Evolutionary conservation across 2,888 invertebrate species (phyloP).

Genomic region (Plebejus anna): DNA sequence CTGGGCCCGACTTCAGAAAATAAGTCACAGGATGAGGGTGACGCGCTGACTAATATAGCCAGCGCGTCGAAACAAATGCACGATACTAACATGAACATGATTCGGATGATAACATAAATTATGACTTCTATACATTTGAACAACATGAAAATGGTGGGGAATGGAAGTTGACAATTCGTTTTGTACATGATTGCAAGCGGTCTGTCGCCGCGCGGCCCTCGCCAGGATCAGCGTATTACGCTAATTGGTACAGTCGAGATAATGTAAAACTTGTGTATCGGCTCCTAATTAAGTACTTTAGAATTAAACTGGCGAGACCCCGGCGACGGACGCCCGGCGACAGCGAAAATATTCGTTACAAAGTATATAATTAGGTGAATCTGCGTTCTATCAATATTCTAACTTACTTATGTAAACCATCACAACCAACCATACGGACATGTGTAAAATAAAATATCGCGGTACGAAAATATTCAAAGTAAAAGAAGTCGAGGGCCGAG

Average conservation of each 20-base stretch:
- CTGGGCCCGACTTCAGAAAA: slow-evolving; percentile 10
- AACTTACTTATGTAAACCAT: slow-evolving; percentile 79
- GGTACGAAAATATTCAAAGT: slow-evolving; percentile 47
- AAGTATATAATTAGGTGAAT: slow-evolving; percentile 56
- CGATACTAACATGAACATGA: slow-evolving; percentile 11
- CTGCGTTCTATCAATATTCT: slow-evolving; percentile 64
- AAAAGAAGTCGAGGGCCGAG: slow-evolving; percentile 55
- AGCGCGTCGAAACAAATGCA: slow-evolving; percentile 1
- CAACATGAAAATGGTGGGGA: background rate
- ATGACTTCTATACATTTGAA: slow-evolving; percentile 28
- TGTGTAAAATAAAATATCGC: slow-evolving; percentile 67
- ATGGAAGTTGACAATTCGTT: slow-evolving; percentile 39
- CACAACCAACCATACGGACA: slow-evolving; percentile 79
- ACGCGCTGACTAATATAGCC: background rate
- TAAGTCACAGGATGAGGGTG: slow-evolving; percentile 14
- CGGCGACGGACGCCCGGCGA: slow-evolving; percentile 48
- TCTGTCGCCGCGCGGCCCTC: slow-evolving; percentile 46
- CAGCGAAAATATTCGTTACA: slow-evolving; percentile 54
- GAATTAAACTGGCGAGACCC: slow-evolving; percentile 41
- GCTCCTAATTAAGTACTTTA: slow-evolving; percentile 57
- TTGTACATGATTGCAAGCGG: slow-evolving; percentile 70
- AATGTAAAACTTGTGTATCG: slow-evolving; percentile 35
- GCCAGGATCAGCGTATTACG: slow-evolving; percentile 39
- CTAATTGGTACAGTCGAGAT: slow-evolving; percentile 41
- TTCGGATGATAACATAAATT: slow-evolving; percentile 1